These are phyloP conservation scores for Furcula furcula DNA, from an alignment of 2,888 invertebrate genomes.

Conservation along the genomic window DNA sequence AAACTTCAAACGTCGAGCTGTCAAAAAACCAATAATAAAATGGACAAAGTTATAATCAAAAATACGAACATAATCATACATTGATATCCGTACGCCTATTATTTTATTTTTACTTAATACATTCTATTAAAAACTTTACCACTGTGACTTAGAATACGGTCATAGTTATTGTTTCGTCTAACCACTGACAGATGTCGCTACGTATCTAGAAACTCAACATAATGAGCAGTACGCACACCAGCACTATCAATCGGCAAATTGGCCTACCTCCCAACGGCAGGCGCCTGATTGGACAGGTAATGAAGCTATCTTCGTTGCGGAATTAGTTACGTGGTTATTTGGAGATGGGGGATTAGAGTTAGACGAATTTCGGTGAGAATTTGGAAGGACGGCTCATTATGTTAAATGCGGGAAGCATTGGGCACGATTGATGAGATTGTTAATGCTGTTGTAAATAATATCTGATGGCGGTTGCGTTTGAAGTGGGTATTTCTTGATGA, in stretches of 20 bases:
- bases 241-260: conserved; percentile 31
- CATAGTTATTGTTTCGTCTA: conserved; percentile 4
- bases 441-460: not conserved
- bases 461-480: no score
- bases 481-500: no score
- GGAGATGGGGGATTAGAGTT: conserved; percentile 8
- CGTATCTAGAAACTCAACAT: conserved; percentile 17
- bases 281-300: conserved; percentile 37
- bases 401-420: not conserved
- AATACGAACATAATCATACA: no score
- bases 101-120: no score
- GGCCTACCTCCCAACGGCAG: conserved; percentile 16
- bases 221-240: conserved; percentile 17
- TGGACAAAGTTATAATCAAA: no score
- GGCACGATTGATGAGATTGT: not conserved
- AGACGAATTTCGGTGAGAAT: not conserved
- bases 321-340: conserved; percentile 21
- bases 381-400: not conserved
- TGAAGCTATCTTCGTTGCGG: conserved; percentile 24
- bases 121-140: not conserved
- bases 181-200: conserved; percentile 18
- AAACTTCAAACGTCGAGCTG: no score
- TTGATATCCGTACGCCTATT: no score
- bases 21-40: no score
- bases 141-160: conserved; percentile 11